These are phyloP conservation scores for Danio rerio DNA, from an alignment of 2,113 vertebrate species.

Conservation along the genomic window GRCz12tu NC_133197.1:18053001-18053500, in stretches of 20 bases:
- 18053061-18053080: not conserved
- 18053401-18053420: not conserved
- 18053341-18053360: constrained; percentile 75
- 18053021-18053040: constrained; percentile 30
- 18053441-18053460: not conserved
- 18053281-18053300: constrained; percentile 79
- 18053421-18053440: not conserved
- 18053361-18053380: constrained; percentile 67
- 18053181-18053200: constrained; percentile 87
- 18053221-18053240: constrained; percentile 88
- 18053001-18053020: constrained; percentile 38
- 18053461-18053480: not conserved
- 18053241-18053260: constrained; percentile 90
- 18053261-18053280: constrained; percentile 80
- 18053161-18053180: constrained; percentile 57
- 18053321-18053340: constrained; percentile 81
- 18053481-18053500: constrained; percentile 10
- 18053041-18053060: constrained; percentile 1
- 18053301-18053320: constrained; percentile 84
- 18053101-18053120: constrained; percentile 69
- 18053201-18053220: constrained; percentile 86
- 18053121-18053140: constrained; percentile 50
- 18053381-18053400: not conserved
- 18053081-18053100: not conserved
- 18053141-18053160: constrained; percentile 64